phyloP scores from a whole-genome alignment of 1,140 invertebrate genomes.

The Drosophila albomicans region DNA sequence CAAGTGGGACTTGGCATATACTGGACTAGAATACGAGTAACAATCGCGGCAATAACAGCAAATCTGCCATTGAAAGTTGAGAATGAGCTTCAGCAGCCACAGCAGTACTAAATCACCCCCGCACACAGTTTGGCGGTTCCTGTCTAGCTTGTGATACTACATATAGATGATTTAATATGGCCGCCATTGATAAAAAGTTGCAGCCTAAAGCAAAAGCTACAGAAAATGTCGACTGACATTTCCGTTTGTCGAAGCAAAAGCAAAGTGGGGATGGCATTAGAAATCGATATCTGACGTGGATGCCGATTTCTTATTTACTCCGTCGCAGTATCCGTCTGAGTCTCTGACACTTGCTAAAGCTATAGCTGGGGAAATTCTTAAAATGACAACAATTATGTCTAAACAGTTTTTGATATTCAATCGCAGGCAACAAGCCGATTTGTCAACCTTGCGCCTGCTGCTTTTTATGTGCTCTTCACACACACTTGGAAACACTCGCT shows the following conservation, averaged over 20 bases:
- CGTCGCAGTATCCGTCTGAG: not conserved
- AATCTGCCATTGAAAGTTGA: constrained; percentile 72
- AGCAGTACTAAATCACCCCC: constrained; percentile 3
- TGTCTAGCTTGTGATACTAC: constrained; percentile 6
- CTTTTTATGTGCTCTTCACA: constrained; percentile 58
- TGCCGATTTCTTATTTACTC: constrained; percentile 22
- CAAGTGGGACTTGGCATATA: constrained; percentile 45
- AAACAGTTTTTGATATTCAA: constrained; percentile 77
- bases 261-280: constrained; percentile 7
- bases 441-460: constrained; percentile 30
- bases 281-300: constrained; percentile 66
- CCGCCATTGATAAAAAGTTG: constrained; percentile 49
- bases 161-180: constrained; percentile 64
- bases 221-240: constrained; percentile 41
- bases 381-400: constrained; percentile 78
- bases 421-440: constrained; percentile 55
- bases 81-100: constrained; percentile 41
- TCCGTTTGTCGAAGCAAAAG: constrained; percentile 30
- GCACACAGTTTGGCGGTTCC: not conserved
- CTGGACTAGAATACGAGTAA: constrained; percentile 45
- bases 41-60: constrained; percentile 41
- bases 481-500: constrained; percentile 14
- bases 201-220: constrained; percentile 16
- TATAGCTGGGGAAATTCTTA: constrained; percentile 41
- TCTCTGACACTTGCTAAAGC: constrained; percentile 8